Conservation (phyloP, 2,888 invertebrate species). For the Drosophila kambysellisi region DNA sequence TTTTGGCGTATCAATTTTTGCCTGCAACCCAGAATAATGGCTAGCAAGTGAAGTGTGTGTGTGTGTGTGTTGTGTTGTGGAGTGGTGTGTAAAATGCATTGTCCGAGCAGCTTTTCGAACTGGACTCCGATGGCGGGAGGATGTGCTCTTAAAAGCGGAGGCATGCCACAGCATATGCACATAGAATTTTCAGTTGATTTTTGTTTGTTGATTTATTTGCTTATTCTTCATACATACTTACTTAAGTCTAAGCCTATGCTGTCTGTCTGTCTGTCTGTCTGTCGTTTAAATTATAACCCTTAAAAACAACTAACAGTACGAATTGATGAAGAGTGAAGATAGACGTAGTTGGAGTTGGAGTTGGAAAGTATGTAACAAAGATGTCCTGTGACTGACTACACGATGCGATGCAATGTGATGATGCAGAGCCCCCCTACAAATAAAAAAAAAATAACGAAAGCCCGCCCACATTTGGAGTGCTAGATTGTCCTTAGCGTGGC, state of each 20-base stretch:
- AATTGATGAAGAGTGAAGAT: constrained; percentile 37
- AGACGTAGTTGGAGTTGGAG: constrained; percentile 22
- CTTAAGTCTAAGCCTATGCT: constrained; percentile 62
- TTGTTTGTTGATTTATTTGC: constrained; percentile 70
- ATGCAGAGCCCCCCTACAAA: constrained; percentile 15
- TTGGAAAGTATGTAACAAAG: constrained; percentile 55
- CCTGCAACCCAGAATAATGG: constrained; percentile 37
- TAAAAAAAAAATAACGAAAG: constrained; percentile 16
- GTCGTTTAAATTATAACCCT: constrained; percentile 67
- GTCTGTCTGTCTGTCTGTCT: constrained; percentile 30
- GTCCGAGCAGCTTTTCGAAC: constrained; percentile 58
- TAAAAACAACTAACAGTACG: constrained; percentile 64
- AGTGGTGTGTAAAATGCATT: constrained; percentile 60
- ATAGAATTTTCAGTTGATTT: constrained; percentile 47
- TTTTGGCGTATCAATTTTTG: constrained; percentile 73
- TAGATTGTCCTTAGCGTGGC: constrained; percentile 65
- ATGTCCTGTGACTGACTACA: constrained; percentile 65
- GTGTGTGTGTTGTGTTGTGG: neutral
- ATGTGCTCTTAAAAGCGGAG: constrained; percentile 48
- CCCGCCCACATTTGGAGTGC: constrained; percentile 39
- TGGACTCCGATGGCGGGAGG: constrained; percentile 23
- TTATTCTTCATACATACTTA: constrained; percentile 58
- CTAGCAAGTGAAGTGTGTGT: neutral
- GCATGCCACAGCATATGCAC: constrained; percentile 62
- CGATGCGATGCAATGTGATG: constrained; percentile 17